Evolutionary conservation across 35 echinoderm and acorn worm genomes (phyloP), one percentile per base, ranked within the genome.

Genomic region (Lytechinus pictus): DNA sequence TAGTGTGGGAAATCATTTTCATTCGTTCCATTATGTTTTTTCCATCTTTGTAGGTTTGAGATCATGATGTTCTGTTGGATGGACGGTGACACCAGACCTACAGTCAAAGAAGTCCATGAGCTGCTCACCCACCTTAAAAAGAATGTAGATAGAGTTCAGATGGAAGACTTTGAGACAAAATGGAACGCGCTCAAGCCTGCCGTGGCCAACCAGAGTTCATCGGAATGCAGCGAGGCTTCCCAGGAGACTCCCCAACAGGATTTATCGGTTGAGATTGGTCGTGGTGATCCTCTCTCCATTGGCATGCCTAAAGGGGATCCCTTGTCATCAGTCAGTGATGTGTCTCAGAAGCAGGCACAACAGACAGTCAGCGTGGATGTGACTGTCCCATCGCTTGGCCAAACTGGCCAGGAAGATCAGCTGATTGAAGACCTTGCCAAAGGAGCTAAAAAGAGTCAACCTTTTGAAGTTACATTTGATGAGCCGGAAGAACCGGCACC

Each of bases 1-100:
- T 44, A 44, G 33, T 44, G 33, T 44, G 33, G 33, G 33, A 44
- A 44, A 2, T 44, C 0, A 44, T 44, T 44, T 44, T 44, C 33
- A 44, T 44, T 2, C 9, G 56, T 58, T 10, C 13, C 56, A 58
- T 13, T 58, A 4, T 79, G 19, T 79, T 1, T 79, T 8, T 44
- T 91, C 19, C 60, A 92, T 61, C 16, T 91, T 28, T 54, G 53
- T 52, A 99, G 98, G 98, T 99, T 95, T 98, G 98, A 99, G 61
- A 99, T 97, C 28, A 99, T 99, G 98, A 96, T 96, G 95, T 97
- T 97, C 87, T 99, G 98, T 95, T 99, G 98, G 98, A 86, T 98
- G 54, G 91, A 97, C 33, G 52, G 61, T 58, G 98, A 94, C 52
- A 92, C 95, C 9, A 89, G 97, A 90, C 98, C 98, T 14, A 97